These are phyloP conservation scores for Ciconia nigra DNA, from an alignment of 2,797 vertebrate species.

Conservation along the genomic window DNA sequence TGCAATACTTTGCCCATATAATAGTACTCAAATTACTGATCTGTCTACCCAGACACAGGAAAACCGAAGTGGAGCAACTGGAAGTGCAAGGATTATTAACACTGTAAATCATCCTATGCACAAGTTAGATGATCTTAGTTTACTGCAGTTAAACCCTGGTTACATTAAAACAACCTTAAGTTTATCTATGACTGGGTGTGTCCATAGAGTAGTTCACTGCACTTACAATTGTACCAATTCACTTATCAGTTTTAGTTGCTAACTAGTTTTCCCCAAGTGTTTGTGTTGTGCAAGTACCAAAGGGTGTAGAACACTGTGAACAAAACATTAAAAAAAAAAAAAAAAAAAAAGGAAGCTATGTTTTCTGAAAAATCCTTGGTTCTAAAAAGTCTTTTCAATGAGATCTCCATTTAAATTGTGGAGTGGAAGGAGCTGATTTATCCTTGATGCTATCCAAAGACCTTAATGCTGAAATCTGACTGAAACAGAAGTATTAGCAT, in stretches of 20 bases:
- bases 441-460: neutral
- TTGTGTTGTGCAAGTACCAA: neutral
- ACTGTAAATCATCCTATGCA: neutral
- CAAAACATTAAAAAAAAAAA: neutral
- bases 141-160: neutral
- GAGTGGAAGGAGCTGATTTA: neutral
- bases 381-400: neutral
- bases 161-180: neutral
- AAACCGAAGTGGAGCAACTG: neutral
- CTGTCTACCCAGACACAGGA: neutral
- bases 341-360: rapidly evolving
- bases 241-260: neutral
- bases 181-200: neutral
- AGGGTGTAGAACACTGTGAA: neutral
- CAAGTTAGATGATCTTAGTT: neutral
- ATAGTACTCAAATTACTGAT: neutral
- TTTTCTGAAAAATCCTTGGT: neutral
- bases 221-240: neutral
- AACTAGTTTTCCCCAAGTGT: neutral
- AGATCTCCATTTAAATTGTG: neutral
- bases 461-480: neutral
- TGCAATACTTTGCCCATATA: neutral
- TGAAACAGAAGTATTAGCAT: neutral
- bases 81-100: neutral
- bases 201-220: neutral